These are phyloP conservation scores for Buphagus erythrorhynchus DNA, from an alignment of 2,797 vertebrate genomes.

Conservation along the genomic window DNA sequence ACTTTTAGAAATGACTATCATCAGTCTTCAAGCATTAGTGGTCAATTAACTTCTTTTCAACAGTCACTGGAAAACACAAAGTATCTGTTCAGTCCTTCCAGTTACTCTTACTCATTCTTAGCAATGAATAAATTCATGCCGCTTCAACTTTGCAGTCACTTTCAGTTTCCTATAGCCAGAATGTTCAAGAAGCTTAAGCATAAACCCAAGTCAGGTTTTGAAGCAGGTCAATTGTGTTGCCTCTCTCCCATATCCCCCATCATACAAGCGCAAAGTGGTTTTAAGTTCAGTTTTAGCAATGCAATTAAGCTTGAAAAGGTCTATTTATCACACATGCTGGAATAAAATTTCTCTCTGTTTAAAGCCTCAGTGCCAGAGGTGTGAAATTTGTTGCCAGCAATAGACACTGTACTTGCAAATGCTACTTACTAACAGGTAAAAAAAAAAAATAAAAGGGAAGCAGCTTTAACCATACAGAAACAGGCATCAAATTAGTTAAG, in stretches of 20 bases:
- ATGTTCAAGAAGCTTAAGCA: background rate
- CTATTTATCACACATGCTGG: slow-evolving; percentile 1
- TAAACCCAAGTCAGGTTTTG: background rate
- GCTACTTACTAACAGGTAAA: slow-evolving; percentile 10
- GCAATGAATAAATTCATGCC: background rate
- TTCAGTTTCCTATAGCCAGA: background rate
- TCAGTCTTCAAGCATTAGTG: background rate
- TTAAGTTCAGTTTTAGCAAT: slow-evolving; percentile 32
- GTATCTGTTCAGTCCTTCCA: background rate
- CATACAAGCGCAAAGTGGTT: slow-evolving; percentile 1
- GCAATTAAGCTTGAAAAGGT: background rate
- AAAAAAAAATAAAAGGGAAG: background rate
- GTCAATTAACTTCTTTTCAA: background rate
- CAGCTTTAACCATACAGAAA: slow-evolving; percentile 53
- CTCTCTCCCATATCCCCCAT: background rate
- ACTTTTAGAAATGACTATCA: background rate
- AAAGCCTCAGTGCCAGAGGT: slow-evolving; percentile 17
- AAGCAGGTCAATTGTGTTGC: background rate
- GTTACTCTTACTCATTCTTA: background rate
- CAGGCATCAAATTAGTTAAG: slow-evolving; percentile 16
- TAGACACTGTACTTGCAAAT: background rate
- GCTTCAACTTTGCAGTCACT: background rate
- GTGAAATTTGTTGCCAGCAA: slow-evolving; percentile 17
- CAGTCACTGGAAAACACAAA: background rate
- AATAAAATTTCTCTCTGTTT: background rate